Conservation (phyloP, 2,113 vertebrate genomes). For the Telmatochromis sp. region DNA sequence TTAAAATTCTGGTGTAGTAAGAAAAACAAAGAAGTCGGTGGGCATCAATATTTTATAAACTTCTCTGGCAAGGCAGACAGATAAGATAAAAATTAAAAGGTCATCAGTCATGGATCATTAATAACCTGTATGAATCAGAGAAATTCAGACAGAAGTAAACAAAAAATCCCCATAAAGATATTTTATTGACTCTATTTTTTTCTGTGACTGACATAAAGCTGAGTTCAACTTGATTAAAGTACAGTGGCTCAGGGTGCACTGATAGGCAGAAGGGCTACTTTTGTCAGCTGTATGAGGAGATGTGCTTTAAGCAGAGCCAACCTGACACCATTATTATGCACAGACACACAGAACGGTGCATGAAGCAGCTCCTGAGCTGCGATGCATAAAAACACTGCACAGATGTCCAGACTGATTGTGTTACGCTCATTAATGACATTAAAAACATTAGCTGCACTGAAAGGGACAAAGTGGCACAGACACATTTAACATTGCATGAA, state of each 20-base stretch:
- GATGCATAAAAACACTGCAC: not conserved
- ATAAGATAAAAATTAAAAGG: not conserved
- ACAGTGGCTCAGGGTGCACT: accelerated
- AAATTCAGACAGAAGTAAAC: not conserved
- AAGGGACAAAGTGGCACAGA: not conserved
- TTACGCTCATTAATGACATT: not conserved
- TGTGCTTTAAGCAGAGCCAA: not conserved
- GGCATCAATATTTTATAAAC: not conserved
- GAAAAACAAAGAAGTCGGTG: not conserved
- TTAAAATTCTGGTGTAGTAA: not conserved
- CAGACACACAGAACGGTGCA: not conserved
- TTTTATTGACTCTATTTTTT: not conserved
- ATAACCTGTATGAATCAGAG: not conserved
- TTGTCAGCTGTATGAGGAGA: not conserved
- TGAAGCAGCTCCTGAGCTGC: not conserved
- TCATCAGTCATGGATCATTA: not conserved
- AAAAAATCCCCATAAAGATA: not conserved
- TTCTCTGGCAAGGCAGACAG: not conserved
- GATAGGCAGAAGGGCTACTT: not conserved
- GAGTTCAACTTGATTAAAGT: not conserved
- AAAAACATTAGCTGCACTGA: not conserved
- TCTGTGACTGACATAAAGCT: not conserved
- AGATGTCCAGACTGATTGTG: not conserved
- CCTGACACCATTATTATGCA: not conserved
- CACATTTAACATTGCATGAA: not conserved